These are phyloP conservation scores for Cyphomyrus plagiostoma DNA, from an alignment of 2,113 vertebrate species.

Conservation along the genomic window DNA sequence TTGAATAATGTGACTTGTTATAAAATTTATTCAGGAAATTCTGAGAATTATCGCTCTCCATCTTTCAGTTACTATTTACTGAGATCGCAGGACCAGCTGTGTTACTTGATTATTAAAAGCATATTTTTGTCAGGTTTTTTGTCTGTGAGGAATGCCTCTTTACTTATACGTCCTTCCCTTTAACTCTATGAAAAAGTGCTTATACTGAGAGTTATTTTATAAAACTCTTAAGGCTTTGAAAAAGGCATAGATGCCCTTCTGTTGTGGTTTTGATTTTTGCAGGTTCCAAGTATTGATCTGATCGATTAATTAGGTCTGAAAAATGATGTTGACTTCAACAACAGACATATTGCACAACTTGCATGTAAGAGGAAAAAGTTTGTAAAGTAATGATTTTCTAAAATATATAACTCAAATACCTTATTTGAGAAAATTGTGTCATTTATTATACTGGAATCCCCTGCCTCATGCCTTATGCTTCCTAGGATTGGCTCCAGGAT, in stretches of 20 bases:
- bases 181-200: constrained; percentile 2
- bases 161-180: background rate
- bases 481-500: background rate
- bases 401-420: background rate
- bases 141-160: background rate
- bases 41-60: background rate
- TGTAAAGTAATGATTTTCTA: background rate
- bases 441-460: background rate
- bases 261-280: constrained; percentile 17
- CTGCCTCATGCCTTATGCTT: background rate
- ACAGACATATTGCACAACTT: background rate
- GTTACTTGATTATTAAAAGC: background rate
- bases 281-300: background rate
- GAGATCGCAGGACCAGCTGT: background rate
- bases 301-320: constrained; percentile 20
- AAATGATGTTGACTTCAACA: background rate
- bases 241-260: constrained; percentile 12
- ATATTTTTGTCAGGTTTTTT: background rate
- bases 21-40: background rate
- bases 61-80: background rate
- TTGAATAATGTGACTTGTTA: background rate
- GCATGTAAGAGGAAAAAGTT: background rate
- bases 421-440: constrained; percentile 1
- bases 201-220: constrained; percentile 19
- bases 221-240: background rate